phyloP scores from a whole-genome alignment of 1,140 invertebrate species.

The Whitmania pigra region DNA sequence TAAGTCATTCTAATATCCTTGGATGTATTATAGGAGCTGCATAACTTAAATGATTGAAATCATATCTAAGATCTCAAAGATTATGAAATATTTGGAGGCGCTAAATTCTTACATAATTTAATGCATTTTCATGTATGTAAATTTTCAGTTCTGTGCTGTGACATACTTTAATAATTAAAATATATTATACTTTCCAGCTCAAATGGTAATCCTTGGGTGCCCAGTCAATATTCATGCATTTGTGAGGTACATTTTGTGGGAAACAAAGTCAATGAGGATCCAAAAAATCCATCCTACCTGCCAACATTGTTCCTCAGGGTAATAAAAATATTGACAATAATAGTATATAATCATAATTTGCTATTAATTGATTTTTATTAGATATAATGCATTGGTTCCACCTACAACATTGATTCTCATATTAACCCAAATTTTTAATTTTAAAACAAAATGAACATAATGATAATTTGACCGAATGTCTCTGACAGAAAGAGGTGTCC shows the following conservation, averaged over 20 bases:
- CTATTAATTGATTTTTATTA: neutral
- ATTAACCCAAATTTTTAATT: neutral
- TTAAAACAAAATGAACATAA: neutral
- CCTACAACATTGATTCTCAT: neutral
- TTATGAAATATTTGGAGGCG: neutral
- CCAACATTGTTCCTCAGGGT: neutral
- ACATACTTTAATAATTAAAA: neutral
- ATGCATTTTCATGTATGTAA: neutral
- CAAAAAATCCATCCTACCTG: neutral
- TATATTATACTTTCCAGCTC: neutral
- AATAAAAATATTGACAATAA: too few relatives aligned
- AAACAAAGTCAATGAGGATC: constrained; percentile 1
- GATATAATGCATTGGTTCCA: neutral
- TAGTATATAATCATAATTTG: neutral
- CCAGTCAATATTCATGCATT: neutral
- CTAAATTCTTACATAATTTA: neutral
- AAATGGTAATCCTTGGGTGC: neutral
- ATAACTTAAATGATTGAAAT: neutral
- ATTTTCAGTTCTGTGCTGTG: neutral
- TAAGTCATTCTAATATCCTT: neutral
- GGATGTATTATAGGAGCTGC: neutral
- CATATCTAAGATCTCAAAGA: neutral
- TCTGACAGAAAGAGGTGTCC: too few relatives aligned
- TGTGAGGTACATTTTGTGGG: constrained; percentile 3
- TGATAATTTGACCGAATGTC: too few relatives aligned